Evolutionary conservation across 37 sponge, comb jelly and placozoan species (phyloP), one percentile per base, ranked within the genome.

Genomic region (Hexactinellida sp.): DNA sequence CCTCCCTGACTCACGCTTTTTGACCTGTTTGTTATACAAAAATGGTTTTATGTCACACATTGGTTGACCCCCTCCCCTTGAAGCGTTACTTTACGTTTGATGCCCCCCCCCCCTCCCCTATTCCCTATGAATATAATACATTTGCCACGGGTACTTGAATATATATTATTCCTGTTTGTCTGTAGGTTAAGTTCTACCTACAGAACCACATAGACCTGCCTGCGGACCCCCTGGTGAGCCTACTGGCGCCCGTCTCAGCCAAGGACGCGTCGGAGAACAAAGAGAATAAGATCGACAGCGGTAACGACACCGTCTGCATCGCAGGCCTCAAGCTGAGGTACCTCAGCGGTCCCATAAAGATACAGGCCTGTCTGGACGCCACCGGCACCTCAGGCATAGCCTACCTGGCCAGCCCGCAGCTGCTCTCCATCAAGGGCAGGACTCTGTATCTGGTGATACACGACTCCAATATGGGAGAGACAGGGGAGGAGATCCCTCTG

Each of bases 291-390:
- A 28, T 63, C 76, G 76, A 63, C 5, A n/a, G 76, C 13, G 76
- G 28, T 32, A 63, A 63, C 13, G 76, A 63, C 76, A 63, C 76
- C 5, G 34, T 63, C 5, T 63, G 32, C 13, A 63, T 63, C 3
- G 76, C 76, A 10, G 76, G 76, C 5, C 76, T 63, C 3, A 63
- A 63, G 76, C 34, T 63, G 34, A 23, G 76, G 5, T 63, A 63
- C 34, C 76, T 63, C 76, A 63, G 76, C 76, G 76, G 76, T 63
- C 76, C 76, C 3, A 63, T 63, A 7, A 63, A 63, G 76, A 63
- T 63, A 10, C 76, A 63, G 30, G 76, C 76, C 76, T 63, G 76
- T n/a, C 76, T 63, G 3, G 76, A 63, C 34, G 76, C 76, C 34
- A 63, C 76, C 3, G 76, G 76, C 3, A 63, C 28, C 76, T 63